These are phyloP conservation scores for Lamellibrachia columna DNA, from an alignment of 2,888 invertebrate genomes.

Conservation along the genomic window DNA sequence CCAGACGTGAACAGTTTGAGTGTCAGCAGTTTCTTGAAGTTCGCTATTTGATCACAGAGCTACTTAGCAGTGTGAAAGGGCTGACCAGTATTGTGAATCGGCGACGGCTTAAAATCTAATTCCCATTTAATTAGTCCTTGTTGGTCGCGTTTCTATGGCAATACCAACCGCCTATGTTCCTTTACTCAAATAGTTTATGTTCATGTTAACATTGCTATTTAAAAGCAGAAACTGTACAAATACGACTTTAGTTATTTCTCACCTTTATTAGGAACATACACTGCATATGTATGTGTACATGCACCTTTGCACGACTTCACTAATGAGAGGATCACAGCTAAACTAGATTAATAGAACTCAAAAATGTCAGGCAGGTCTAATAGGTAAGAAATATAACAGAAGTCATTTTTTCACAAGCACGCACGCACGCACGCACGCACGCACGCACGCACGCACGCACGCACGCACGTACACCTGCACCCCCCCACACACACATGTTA, in stretches of 20 bases:
- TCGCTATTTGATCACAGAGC: background rate
- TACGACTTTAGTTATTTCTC: constrained; percentile 8
- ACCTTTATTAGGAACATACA: background rate
- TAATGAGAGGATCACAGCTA: too few relatives aligned
- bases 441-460: too few relatives aligned
- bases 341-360: too few relatives aligned
- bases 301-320: too few relatives aligned
- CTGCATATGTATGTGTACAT: background rate
- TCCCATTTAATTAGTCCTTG: background rate
- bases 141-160: background rate
- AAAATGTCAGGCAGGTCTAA: too few relatives aligned
- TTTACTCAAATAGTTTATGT: background rate
- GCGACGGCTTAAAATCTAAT: background rate
- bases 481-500: too few relatives aligned
- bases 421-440: too few relatives aligned
- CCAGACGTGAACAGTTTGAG: background rate
- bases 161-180: background rate
- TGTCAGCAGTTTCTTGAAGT: background rate
- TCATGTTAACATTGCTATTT: background rate
- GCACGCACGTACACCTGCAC: too few relatives aligned
- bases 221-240: background rate
- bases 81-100: constrained; percentile 8
- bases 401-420: too few relatives aligned
- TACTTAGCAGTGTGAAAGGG: background rate
- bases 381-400: too few relatives aligned